Evolutionary conservation across 2,797 vertebrate species (phyloP), one percentile per base, ranked within the genome.

Genomic region (Cuculus canorus): DNA sequence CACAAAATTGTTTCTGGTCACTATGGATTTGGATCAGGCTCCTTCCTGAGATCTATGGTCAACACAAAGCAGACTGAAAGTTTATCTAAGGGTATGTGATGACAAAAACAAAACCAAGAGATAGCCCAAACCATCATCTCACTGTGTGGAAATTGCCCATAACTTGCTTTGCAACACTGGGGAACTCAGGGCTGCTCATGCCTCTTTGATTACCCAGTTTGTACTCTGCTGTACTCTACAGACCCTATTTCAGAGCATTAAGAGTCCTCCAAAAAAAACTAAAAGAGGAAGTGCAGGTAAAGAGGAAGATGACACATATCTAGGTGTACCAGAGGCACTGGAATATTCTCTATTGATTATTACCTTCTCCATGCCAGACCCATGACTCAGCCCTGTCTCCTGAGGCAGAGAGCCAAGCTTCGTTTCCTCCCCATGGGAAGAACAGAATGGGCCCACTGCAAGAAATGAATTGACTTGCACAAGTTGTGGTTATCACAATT

Each of bases 81-180:
- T 33, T 63, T 82, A 48, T 45, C 28, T 54, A 63, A 57, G 7
- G 11, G 12, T 57, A 61, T 41, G 10, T 23, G 33, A 45, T 45
- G 15, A 80, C 7, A 59, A 83, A 87, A 57, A 5, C n/a, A 48
- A 63, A 80, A 30, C 11, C 0, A 0, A 24, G 25, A 66, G 13
- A 35, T 16, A 71, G 33, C 21, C 9, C 33, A 87, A 54, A 37
- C 10, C 13, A 80, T 12, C 23, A 47, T 14, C n/a, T 60, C 41
- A 13, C 21, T 48, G n/a, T 32, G 7, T 0, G 1, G 17, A 33
- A 72, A 73, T 15, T 53, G n/a, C 22, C 56, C 28, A 60, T 25
- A 54, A 32, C 11, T 32, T 16, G 18, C 8, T 70, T 28, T 54
- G 70, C 0, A 0, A 39, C 35, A n/a, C 11, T 0, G 2, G 23